Evolutionary conservation across 2,888 invertebrate species (phyloP), one percentile per base, ranked within the genome.

Genomic region (Lagria hirta): DNA sequence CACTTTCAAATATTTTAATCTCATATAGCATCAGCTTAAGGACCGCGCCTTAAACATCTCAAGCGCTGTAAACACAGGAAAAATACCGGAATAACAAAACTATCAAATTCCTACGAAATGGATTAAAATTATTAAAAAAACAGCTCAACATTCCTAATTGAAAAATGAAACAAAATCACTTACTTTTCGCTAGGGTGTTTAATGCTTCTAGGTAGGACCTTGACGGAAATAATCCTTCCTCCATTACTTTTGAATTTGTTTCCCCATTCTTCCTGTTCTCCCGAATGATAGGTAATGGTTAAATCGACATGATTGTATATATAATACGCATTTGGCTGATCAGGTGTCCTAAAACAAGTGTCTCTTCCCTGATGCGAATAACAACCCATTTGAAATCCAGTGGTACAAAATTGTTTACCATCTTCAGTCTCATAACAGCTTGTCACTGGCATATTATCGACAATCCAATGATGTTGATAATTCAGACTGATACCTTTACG

Each of bases 371-470:
- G 64, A 34, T 60, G 59, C 7, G 64, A 58, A 48, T 62, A 69
- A 68, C 98, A 99, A 3, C 98, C 98, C 88, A 99, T 94, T 1
- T 97, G 97, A 70, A 99, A 99, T 5, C 98, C 97, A 23, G 91
- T 92, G 50, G 88, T 89, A 69, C 99, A 99, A 67, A 87, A 92
- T 48, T 82, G 84, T 55, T 82, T 80, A 8, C 77, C 77, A 52
- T 84, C 83, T 48, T 87, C 84, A 40, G 83, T 65, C 26, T 73
- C 74, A 23, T 60, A 62, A 70, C 99, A 99, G 88, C 93, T 97
- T 0, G 98, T 97, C 1, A 99, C 90, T 0, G 99, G 99, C 97
- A 99, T 97, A 69, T 99, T 99, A 73, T 99, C 99, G 49, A 92
- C 80, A 61, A 93, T 92, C 98, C 98, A 99, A 71, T 99, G 98